Evolutionary conservation across 2,888 invertebrate species (phyloP), one percentile per base, ranked within the genome.

Genomic region (Lingula anatina): DNA sequence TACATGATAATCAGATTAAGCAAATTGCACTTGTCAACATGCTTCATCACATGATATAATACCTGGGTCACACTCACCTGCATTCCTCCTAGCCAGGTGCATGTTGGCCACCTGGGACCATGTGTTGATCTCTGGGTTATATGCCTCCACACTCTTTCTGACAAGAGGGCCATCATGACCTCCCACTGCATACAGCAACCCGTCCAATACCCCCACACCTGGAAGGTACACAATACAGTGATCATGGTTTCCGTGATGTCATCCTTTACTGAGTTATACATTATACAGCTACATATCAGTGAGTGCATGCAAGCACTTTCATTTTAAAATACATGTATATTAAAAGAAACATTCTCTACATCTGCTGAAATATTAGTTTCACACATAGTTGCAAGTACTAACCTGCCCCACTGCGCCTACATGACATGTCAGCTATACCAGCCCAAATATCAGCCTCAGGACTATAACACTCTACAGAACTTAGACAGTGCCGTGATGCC

Each of bases 151-250:
- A 53, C 89, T 90, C 80, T 92, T 93, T 28, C 94, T 84, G 44
- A 96, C 94, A 62, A 90, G 81, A 3, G 92, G 92, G 12, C 95
- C 95, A 80, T 96, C 95, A 79, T 95, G 95, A 0, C 95, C 95
- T 36, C 95, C 91, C 37, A 95, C 90, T 3, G 93, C 95, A 78
- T 90, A 95, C 53, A 96, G 81, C 66, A 89, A 83, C 56, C 90
- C 91, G 67, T 89, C 89, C 45, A 89, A 81, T 24, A 92, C 93
- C 53, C 93, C 94, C 55, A 95, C 94, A 68, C 92, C 86, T 81
- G 61, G n/a, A 54, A 52, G n/a, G n/a, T n/a, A n/a, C n/a, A n/a
- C n/a, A n/a, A n/a, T n/a, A n/a, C n/a, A n/a, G n/a, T n/a, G n/a
- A n/a, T n/a, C n/a, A n/a, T n/a, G n/a, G n/a, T n/a, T n/a, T n/a